A percentile compares a stretch with the other conserved stretches of the same genome.
Evolutionary conservation across 2,797 vertebrate genomes (phyloP).

Genomic region (Thaleichthys pacificus): DNA sequence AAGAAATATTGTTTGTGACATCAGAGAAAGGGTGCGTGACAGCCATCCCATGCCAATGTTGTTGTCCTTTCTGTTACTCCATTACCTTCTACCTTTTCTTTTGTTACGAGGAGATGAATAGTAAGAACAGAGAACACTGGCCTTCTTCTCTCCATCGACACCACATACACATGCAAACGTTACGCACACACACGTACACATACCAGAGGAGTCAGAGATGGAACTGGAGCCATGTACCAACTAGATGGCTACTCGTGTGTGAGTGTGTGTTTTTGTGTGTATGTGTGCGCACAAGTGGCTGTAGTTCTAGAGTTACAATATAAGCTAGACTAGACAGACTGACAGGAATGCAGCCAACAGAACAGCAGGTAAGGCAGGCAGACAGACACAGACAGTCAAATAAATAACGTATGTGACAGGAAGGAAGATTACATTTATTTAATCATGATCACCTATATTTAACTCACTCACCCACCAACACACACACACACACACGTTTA

Average conservation of each 20-base stretch:
- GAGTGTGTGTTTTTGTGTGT: neutral
- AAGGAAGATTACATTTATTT: neutral
- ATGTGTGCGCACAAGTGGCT: conserved; percentile 4
- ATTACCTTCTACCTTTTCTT: neutral
- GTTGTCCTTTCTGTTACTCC: neutral
- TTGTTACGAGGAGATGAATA: neutral
- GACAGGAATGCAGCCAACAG: too few species aligned
- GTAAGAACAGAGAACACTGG: too few species aligned
- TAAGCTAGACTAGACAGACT: too few species aligned
- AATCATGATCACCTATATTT: neutral
- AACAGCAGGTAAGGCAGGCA: neutral
- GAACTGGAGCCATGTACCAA: neutral
- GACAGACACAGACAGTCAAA: neutral
- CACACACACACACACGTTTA: neutral
- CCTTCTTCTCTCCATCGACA: too few species aligned
- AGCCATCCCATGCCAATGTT: neutral
- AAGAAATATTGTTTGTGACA: neutral
- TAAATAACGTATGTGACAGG: neutral
- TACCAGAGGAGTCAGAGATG: too few species aligned
- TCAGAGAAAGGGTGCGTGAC: neutral
- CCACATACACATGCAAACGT: too few species aligned
- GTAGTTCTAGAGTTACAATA: neutral
- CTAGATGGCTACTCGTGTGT: too few species aligned
- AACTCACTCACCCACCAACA: too few species aligned
- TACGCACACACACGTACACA: too few species aligned